A percentile compares a stretch with the other conserved stretches of the same genome.
Evolutionary conservation across 2,113 vertebrate genomes (phyloP).

Genomic region (Indicator maculatus): DNA sequence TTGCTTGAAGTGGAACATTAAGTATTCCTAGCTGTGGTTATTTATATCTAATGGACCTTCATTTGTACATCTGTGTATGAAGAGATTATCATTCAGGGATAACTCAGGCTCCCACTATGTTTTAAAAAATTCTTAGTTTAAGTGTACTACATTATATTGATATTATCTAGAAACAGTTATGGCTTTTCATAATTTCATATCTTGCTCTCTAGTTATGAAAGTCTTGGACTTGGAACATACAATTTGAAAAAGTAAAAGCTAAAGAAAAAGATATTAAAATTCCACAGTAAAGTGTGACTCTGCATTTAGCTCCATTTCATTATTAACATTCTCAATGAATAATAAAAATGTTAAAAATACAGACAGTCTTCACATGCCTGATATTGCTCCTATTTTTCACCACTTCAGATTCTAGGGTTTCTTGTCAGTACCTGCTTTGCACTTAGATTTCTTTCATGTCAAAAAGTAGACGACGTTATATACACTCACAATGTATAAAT

Average conservation of each 20-base stretch:
- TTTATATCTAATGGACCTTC: not conserved
- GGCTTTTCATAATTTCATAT: not conserved
- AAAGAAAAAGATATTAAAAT: not conserved
- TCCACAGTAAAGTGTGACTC: not conserved
- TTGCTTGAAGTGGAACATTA: not conserved
- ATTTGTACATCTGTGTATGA: not conserved
- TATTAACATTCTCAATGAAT: not conserved
- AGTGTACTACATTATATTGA: rapidly evolving
- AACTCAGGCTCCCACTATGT: not conserved
- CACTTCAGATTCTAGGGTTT: not conserved
- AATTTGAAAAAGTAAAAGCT: not conserved
- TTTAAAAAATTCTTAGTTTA: not conserved
- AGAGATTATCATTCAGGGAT: not conserved
- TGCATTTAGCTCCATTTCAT: not conserved
- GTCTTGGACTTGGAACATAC: not conserved
- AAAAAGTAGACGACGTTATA: not conserved
- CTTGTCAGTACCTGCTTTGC: not conserved
- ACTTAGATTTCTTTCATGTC: not conserved
- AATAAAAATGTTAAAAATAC: not conserved
- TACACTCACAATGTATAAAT: not conserved
- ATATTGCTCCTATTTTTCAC: not conserved
- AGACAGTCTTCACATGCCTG: not conserved
- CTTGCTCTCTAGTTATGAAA: not conserved
- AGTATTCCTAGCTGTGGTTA: not conserved
- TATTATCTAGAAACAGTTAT: not conserved